Evolutionary conservation across 2,888 invertebrate species (phyloP).

Genomic region (Nesidiocoris tenuis): DNA sequence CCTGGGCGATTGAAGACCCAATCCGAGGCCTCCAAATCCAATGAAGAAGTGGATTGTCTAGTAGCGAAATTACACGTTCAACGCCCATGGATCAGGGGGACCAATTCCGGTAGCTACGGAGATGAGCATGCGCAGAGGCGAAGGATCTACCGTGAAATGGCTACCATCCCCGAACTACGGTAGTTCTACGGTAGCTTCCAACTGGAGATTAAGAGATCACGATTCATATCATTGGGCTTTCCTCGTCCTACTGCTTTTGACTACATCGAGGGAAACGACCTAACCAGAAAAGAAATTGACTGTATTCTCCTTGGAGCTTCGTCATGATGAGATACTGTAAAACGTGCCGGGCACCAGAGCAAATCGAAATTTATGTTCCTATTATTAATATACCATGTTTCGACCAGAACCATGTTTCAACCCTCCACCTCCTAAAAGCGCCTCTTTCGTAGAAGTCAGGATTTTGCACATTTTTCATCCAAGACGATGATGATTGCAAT

Average conservation of each 20-base stretch:
- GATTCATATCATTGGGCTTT: constrained; percentile 15
- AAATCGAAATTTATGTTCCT: no score
- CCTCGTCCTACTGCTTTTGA: neutral
- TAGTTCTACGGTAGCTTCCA: neutral
- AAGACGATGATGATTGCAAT: no score
- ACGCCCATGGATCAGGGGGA: no score
- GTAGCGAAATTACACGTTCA: constrained; percentile 35
- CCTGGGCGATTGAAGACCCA: neutral
- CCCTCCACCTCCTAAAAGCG: no score
- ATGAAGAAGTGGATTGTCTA: neutral
- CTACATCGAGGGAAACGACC: neutral
- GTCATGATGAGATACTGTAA: no score
- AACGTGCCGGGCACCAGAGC: no score
- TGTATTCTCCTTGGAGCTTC: no score
- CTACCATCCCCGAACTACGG: neutral
- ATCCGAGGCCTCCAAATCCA: neutral
- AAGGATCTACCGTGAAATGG: constrained; percentile 17
- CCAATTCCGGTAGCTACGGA: constrained; percentile 22
- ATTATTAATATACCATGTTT: no score
- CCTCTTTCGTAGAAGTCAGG: no score
- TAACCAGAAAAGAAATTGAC: neutral
- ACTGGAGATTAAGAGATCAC: constrained; percentile 30
- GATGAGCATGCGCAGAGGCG: constrained; percentile 11
- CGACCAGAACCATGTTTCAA: no score
- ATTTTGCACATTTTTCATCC: no score